phyloP scores from a whole-genome alignment of 2,113 vertebrate genomes.

The Callipepla squamata region DNA sequence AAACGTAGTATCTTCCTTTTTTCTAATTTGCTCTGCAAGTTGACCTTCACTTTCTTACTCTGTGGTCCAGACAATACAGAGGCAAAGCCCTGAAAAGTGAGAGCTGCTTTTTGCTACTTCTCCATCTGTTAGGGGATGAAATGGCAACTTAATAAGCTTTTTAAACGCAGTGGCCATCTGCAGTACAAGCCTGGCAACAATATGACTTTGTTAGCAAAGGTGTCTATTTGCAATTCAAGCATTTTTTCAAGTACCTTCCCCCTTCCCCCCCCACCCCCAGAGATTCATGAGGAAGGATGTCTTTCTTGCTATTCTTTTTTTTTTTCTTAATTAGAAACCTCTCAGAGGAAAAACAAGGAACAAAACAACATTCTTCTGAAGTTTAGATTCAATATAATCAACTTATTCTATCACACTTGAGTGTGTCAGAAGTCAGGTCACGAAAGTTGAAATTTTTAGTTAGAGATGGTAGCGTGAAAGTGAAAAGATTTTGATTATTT shows the following conservation, averaged over 20 bases:
- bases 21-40: not conserved
- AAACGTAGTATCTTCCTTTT: not conserved
- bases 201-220: not conserved
- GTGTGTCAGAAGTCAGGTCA: not conserved
- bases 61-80: not conserved
- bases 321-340: not conserved
- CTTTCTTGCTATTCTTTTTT: not conserved
- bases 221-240: not conserved
- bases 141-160: slow-evolving; percentile 33
- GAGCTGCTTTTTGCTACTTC: not conserved
- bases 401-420: not conserved
- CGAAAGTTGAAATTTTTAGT: not conserved
- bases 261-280: no score
- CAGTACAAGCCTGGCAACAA: not conserved
- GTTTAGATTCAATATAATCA: not conserved
- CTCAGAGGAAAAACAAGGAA: not conserved
- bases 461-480: not conserved
- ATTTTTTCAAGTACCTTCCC: not conserved
- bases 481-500: not conserved
- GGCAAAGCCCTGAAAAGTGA: slow-evolving; percentile 11
- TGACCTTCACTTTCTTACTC: not conserved
- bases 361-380: not conserved
- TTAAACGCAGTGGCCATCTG: slow-evolving; percentile 23
- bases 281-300: not conserved
- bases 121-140: slow-evolving; percentile 41